A percentile compares a stretch with the other conserved stretches of the same genome.
phyloP scores from a whole-genome alignment of 2,113 vertebrate species.

The Paramisgurnus dabryanus region DNA sequence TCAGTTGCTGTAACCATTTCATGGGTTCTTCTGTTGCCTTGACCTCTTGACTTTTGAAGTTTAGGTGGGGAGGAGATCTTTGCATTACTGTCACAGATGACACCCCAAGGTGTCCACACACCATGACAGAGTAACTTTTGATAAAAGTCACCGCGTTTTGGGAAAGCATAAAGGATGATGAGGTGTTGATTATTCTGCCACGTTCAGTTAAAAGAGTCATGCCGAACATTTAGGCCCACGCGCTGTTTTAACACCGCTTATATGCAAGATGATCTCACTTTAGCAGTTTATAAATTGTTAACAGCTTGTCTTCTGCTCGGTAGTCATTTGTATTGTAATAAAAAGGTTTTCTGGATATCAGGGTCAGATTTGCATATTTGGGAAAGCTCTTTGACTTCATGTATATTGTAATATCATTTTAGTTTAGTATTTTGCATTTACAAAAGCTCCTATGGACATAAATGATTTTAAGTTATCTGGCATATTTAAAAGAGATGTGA shows the following conservation, averaged over 20 bases:
- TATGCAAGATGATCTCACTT: slow-evolving; percentile 36
- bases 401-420: no score
- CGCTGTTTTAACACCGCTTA: slow-evolving; percentile 28
- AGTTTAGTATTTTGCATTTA: no score
- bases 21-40: slow-evolving; percentile 75
- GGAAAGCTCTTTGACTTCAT: neutral
- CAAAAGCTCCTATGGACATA: no score
- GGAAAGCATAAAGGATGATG: no score
- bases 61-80: slow-evolving; percentile 47
- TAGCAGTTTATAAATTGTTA: slow-evolving; percentile 51
- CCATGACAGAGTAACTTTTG: neutral
- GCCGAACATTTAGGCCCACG: neutral
- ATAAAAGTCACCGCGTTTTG: neutral
- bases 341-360: neutral
- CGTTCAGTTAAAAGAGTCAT: neutral
- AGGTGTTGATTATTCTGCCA: neutral
- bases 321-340: slow-evolving; percentile 35
- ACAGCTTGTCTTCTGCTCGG: slow-evolving; percentile 48
- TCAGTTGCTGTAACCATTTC: slow-evolving; percentile 63
- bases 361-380: neutral
- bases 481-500: no score
- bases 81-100: neutral
- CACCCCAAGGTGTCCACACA: slow-evolving; percentile 20
- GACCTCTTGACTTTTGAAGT: slow-evolving; percentile 65
- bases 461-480: no score